Base-by-base conservation (phyloP, 2,113 vertebrate species). In the Pomatorhinus ruficollis region DNA sequence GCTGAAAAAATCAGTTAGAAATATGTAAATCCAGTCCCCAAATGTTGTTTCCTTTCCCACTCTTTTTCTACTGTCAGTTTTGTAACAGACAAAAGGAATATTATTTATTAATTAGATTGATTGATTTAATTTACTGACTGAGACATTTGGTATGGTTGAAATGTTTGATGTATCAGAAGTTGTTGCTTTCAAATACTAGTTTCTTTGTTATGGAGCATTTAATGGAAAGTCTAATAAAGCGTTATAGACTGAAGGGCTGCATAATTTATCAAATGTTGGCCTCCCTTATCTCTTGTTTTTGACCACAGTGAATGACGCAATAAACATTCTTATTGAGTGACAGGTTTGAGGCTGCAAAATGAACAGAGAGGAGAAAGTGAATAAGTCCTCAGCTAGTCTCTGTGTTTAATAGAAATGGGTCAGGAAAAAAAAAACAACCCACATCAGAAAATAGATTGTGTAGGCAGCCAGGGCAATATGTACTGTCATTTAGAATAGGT, bases 41-140 rank as follows among this genome's bases (percentile, higher is more conserved):
- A 72, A 69, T 33, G 17, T 33, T 35, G 2, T 28, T 50, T 87
- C 78, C 11, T 45, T 31, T 39, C 4, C 10, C 2, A 8, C 2
- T 82, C 8, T 14, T 74, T 72, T 85, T 52, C 57, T 60, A 4
- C 45, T 85, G 74, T 39, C 21, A 15, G 15, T 85, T 93, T 83
- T 85, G n/a, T 77, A 88, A 70, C 27, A 77, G 27, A 63, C 15
- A 70, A 7, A 53, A 86, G 33, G 11, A 56, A 64, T 75, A 95
- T 83, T 83, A 76, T 90, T 90, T 90, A 57, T 93, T 93, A 53
- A 50, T 89, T 79, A 28, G 35, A 44, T 80, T 83, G 60, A 83
- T 70, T 74, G 63, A 44, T 60, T 76, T 66, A 42, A 74, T 82
- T 89, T 81, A 81, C 35, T 82, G 72, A 71, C 59, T 39, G 35